Evolutionary conservation across 2,888 invertebrate genomes (phyloP), one percentile per base, ranked within the genome.

Genomic region (Agrotis segetum): DNA sequence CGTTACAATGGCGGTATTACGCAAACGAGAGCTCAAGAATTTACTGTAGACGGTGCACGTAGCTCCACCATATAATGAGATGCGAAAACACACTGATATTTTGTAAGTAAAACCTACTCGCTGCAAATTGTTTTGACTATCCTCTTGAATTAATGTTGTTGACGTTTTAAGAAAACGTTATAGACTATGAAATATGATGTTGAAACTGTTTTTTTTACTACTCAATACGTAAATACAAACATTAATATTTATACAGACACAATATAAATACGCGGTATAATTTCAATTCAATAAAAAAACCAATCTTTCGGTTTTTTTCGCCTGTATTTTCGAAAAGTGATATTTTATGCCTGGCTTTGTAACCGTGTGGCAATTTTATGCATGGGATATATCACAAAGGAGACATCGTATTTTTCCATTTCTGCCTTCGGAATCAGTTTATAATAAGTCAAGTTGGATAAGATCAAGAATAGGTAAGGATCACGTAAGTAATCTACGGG

Each of bases 11-110:
- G 89, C 86, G 88, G 90, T 88, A 89, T 92, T 89, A 91, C 89
- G 88, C 89, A 92, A 92, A 92, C 90, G 92, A 91, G 92, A 91
- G 88, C 88, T 89, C 85, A 89, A 89, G 90, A 92, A 90, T 92
- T 91, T 89, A 89, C 89, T 85, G 88, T 86, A 88, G 85, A 87
- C 81, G 87, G 78, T 84, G 87, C 84, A 73, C 85, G 83, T 82
- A 85, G 84, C 85, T 87, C 78, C 80, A 84, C 81, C 87, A 87
- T 90, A 91, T 93, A 92, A 94, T 92, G 92, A 92, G 90, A 92
- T 90, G 89, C 89, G 88, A 90, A 90, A 91, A 91, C 89, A 85
- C 82, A 84, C 85, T 87, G 87, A 83, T 79, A 79, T 81, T 79
- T 75, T 79, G 83, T 79, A 74, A 90, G 87, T 88, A 85, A 88